Base-by-base conservation (phyloP, 1,140 invertebrate species). In the Meloidogyne floridensis region DNA sequence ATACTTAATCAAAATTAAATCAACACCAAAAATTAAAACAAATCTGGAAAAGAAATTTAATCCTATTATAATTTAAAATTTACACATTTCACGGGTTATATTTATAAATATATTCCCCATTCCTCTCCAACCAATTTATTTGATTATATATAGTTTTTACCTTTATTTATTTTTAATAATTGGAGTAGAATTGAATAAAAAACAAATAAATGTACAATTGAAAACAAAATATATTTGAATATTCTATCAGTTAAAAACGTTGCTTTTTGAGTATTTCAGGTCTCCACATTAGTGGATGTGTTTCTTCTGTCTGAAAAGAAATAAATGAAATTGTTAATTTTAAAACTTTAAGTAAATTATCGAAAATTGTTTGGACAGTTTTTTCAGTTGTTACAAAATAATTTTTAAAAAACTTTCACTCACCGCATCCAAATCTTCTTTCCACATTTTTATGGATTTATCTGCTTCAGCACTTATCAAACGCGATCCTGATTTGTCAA, bases 391-490 rank as follows among this genome's bases (percentile, higher is more conserved):
- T 32, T 32, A 32, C 32, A 32, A 32, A 32, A 32, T 32, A 43
- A 43, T 18, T 15, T 8, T 8, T 11, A 2, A 69, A 77, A 56
- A n/a, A 10, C 20, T 18, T 53, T 76, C 13, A 54, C 92, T 92
- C 91, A 94, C 93, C 13, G 97, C 97, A 75, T 93, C 93, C 43
- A 97, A 95, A 91, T 99, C 97, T 92, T 98, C 96, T 91, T 95
- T 97, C 91, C 98, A 99, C 83, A 99, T 94, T 93, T 99, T 99
- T 82, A 99, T 96, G 0, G 96, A 98, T 92, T 99, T 99, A 91
- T 99, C 98, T 7, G 97, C 96, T 91, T 99, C 98, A 6, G 95
- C 95, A 2, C 97, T 98, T 77, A 99, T 95, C 72, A 99, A 93
- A 78, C 98, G 92, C 13, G 94, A 94, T 65, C 96, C 96, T 80